Evolutionary conservation across 2,888 invertebrate species (phyloP).

Genomic region (Zhuqinia jingwanae): DNA sequence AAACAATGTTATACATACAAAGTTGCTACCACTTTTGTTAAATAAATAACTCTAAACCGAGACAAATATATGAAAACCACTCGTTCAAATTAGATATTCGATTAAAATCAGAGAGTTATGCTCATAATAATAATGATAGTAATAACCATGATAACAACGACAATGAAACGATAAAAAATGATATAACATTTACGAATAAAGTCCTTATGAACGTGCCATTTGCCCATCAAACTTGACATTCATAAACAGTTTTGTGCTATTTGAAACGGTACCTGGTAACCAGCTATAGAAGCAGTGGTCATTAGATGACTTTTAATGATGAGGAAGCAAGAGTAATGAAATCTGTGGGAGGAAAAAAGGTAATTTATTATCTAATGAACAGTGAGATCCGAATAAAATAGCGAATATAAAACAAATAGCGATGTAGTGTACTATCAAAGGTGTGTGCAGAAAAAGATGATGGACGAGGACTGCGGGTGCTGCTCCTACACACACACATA

Average conservation of each 20-base stretch:
- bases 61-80: neutral
- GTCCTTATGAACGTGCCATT: conserved; percentile 9
- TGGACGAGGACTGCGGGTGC: too few relatives aligned
- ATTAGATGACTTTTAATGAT: conserved; percentile 26
- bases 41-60: conserved; percentile 5
- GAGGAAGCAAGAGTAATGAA: neutral
- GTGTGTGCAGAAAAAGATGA: too few relatives aligned
- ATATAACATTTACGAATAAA: too few relatives aligned
- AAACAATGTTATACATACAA: neutral
- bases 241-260: neutral
- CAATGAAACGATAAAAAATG: conserved; percentile 18
- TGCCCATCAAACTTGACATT: conserved; percentile 10
- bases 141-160: conserved; percentile 20
- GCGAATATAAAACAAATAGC: too few relatives aligned
- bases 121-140: too few relatives aligned
- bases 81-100: too few relatives aligned
- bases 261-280: conserved; percentile 4
- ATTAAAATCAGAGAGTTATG: too few relatives aligned
- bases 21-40: neutral
- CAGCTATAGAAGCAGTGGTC: conserved; percentile 26
- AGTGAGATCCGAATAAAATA: conserved; percentile 37
- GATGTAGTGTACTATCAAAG: too few relatives aligned
- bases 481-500: too few relatives aligned
- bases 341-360: conserved; percentile 28
- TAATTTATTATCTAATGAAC: conserved; percentile 61